Conservation (phyloP, 2,113 vertebrate species). For the Rhineura floridana region DNA sequence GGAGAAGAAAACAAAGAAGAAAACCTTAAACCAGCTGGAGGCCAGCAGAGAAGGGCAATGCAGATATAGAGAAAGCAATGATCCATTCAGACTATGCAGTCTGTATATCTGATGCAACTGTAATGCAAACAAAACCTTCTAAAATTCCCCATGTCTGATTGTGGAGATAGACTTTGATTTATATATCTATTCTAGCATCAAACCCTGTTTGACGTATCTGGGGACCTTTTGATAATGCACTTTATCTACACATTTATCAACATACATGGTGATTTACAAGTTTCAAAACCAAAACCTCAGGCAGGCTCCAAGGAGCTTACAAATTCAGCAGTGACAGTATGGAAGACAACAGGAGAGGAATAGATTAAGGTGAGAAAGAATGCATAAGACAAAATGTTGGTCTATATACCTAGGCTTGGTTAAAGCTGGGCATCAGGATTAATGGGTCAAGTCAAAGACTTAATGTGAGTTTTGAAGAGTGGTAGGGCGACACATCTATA, state of each 20-base stretch:
- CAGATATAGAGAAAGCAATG: neutral
- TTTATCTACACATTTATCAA: neutral
- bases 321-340: neutral
- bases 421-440: too few species aligned
- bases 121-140: neutral
- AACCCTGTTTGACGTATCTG: neutral
- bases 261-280: too few species aligned
- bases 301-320: neutral
- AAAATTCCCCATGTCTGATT: neutral
- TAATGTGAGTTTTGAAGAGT: neutral
- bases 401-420: neutral
- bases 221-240: neutral
- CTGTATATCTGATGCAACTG: neutral
- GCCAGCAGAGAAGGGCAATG: neutral
- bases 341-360: neutral
- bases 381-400: neutral
- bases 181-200: neutral
- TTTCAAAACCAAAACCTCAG: neutral
- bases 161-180: neutral
- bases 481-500: neutral
- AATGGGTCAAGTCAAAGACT: neutral
- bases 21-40: neutral
- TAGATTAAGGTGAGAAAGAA: neutral
- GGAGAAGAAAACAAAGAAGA: neutral
- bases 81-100: neutral